Evolutionary conservation across 2,888 invertebrate species (phyloP), one percentile per base, ranked within the genome.

Genomic region (Parnassius mnemosyne): DNA sequence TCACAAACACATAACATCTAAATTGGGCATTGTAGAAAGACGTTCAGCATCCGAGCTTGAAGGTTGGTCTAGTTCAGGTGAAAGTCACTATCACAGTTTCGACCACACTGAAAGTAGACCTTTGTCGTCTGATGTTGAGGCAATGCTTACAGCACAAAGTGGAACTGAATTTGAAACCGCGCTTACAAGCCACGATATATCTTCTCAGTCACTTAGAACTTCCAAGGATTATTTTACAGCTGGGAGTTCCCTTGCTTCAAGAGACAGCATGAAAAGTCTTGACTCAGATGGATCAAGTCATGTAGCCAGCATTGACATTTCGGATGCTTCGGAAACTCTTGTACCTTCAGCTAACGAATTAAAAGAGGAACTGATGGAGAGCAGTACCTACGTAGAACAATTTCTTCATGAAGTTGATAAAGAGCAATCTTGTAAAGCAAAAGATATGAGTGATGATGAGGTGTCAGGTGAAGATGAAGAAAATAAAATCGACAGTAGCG

Each of bases 301-400:
- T 81, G 92, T 97, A 63, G 97, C 96, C 1, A 97, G 97, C 77
- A 94, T 97, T 67, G 97, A 97, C 86, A 94, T 97, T 47, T 98
- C 98, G 44, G 98, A 98, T 83, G 93, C 96, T 41, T 98, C 98
- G 1, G 98, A 98, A 88, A 99, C 98, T 1, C 86, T 99, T 10
- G 95, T 99, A 10, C 97, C 98, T 12, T 98, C 98, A 2, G 95
- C 96, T 10, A 95, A 96, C 77, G 97, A 97, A 80, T 84, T 95
- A 56, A 95, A 95, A 77, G 94, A 95, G 72, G 95, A 95, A 72
- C 92, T 95, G 66, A 93, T 94, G 72, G 94, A 94, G 68, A 92
- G 93, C 65, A 92, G 92, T 67, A 93, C 93, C 43, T 93, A 93
- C 54, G 92, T 93, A 12, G 93, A 92, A 76, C 92, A 91, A 67